Evolutionary conservation across 2,888 invertebrate genomes (phyloP).

Genomic region (Nezara viridula): DNA sequence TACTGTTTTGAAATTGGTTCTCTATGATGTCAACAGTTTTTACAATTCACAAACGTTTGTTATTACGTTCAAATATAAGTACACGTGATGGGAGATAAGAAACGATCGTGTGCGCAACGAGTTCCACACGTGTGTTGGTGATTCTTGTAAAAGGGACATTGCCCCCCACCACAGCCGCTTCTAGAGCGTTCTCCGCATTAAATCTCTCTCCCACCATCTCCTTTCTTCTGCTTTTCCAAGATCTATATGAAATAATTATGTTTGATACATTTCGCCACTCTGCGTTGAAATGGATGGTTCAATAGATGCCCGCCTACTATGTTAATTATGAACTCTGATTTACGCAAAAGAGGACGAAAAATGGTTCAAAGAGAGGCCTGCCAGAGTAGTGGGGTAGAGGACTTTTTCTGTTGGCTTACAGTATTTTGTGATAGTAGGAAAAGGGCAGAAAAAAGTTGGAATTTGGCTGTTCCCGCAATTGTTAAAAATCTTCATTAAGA

Average conservation of each 20-base stretch:
- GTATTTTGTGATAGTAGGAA: no score
- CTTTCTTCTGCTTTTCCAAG: not conserved
- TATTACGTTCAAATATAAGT: not conserved
- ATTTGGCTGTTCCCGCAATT: no score
- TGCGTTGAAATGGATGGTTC: not conserved
- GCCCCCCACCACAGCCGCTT: conserved; percentile 9
- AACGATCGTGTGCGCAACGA: not conserved
- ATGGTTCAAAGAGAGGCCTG: not conserved
- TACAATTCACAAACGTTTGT: no score
- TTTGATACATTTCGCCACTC: not conserved
- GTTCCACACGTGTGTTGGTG: conserved; percentile 4
- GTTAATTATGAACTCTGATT: not conserved
- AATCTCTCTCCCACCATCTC: not conserved
- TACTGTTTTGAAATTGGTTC: no score
- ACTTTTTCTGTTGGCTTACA: no score
- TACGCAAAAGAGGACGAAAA: not conserved
- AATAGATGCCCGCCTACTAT: not conserved
- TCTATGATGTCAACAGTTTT: no score
- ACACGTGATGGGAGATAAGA: not conserved
- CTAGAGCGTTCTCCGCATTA: not conserved
- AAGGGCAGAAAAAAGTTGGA: no score
- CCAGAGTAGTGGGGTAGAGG: no score
- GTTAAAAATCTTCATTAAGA: no score
- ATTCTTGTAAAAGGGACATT: conserved; percentile 43
- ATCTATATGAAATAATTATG: not conserved